phyloP scores from a whole-genome alignment of 23 tunicate species.

The Trididemnum miniatum region DNA sequence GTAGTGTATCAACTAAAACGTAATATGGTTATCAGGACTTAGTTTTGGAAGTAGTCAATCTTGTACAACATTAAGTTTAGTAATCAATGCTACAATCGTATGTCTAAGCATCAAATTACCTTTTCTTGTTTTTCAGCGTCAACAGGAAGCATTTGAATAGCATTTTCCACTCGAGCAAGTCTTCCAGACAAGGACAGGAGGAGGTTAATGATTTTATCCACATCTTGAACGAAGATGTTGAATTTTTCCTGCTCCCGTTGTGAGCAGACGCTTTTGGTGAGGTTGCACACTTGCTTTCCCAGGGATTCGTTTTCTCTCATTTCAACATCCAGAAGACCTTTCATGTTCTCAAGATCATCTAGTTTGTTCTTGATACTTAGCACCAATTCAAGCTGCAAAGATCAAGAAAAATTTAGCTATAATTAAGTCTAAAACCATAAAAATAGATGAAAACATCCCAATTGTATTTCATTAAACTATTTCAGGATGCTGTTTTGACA shows the following conservation, averaged over 20 bases:
- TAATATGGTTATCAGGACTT: too few species aligned
- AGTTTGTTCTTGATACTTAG: slow-evolving; percentile 65
- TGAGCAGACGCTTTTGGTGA: slow-evolving; percentile 41
- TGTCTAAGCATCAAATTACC: slow-evolving; percentile 26
- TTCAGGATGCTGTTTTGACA: too few species aligned
- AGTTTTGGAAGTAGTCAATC: not conserved
- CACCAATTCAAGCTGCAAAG: slow-evolving; percentile 64
- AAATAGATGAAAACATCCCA: too few species aligned
- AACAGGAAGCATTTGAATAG: slow-evolving; percentile 43
- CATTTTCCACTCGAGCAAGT: slow-evolving; percentile 66
- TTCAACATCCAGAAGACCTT: slow-evolving; percentile 42
- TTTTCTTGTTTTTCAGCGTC: slow-evolving; percentile 39
- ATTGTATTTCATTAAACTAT: too few species aligned
- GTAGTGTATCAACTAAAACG: not conserved
- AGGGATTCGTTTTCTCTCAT: slow-evolving; percentile 56
- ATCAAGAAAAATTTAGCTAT: too few species aligned
- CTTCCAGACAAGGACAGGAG: slow-evolving; percentile 64
- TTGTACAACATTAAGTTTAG: not conserved
- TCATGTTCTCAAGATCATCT: slow-evolving; percentile 45
- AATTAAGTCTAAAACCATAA: too few species aligned
- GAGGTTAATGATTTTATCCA: slow-evolving; percentile 75
- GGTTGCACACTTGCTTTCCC: slow-evolving; percentile 40
- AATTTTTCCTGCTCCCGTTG: slow-evolving; percentile 57
- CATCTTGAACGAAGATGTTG: slow-evolving; percentile 71
- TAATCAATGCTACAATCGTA: not conserved